Evolutionary conservation across 1,140 invertebrate genomes (phyloP).

Genomic region (Drosophila aff.): DNA sequence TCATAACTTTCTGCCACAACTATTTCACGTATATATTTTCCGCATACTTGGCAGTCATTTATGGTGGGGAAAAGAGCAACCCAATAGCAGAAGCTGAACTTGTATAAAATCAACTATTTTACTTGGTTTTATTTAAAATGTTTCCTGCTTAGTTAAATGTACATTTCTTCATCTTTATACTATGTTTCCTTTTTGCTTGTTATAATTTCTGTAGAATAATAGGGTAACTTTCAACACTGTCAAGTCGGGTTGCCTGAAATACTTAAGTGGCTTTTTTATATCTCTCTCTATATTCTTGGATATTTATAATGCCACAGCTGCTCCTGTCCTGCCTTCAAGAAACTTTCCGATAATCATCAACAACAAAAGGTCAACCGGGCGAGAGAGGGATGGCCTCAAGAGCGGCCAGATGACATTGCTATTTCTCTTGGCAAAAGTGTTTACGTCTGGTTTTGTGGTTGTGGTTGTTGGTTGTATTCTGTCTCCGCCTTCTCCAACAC

Average conservation of each 20-base stretch:
- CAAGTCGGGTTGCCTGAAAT: not conserved
- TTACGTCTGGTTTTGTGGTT: slow-evolving; percentile 74
- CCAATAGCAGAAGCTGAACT: not conserved
- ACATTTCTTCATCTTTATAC: not conserved
- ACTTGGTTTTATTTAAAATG: not conserved
- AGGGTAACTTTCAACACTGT: not conserved
- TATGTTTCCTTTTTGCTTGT: too few species aligned
- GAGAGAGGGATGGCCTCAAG: slow-evolving; percentile 10
- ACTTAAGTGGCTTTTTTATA: slow-evolving; percentile 13
- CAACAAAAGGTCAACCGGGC: slow-evolving; percentile 36
- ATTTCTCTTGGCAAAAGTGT: slow-evolving; percentile 60
- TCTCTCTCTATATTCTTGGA: slow-evolving; percentile 9
- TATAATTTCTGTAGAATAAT: not conserved
- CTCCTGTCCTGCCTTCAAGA: slow-evolving; percentile 3
- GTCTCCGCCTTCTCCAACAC: not conserved
- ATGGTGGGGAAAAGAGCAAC: not conserved
- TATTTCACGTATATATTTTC: slow-evolving; percentile 5
- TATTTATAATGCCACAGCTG: slow-evolving; percentile 13
- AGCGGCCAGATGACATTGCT: slow-evolving; percentile 37
- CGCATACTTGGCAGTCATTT: slow-evolving; percentile 24
- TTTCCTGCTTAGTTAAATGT: not conserved
- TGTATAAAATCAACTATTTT: too few species aligned
- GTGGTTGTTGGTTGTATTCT: slow-evolving; percentile 12
- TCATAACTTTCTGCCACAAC: slow-evolving; percentile 24
- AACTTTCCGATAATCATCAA: slow-evolving; percentile 48